Conservation (phyloP, 2,113 vertebrate genomes). For the Climacteris rufus region DNA sequence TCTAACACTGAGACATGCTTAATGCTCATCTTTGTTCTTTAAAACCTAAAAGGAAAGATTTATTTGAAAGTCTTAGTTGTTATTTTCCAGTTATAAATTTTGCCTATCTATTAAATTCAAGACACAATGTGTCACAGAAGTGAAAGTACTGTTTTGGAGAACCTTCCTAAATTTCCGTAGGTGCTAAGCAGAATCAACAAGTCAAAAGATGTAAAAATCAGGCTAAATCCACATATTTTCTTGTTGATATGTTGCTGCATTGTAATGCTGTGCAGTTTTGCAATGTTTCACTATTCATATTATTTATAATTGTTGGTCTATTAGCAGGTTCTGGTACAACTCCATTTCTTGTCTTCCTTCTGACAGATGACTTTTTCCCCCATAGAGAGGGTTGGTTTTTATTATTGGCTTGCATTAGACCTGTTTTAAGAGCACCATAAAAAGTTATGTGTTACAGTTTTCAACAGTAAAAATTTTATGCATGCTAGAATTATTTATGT, state of each 20-base stretch:
- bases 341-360: not conserved
- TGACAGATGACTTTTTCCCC: not conserved
- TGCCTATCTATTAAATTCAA: not conserved
- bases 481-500: not conserved
- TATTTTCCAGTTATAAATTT: not conserved
- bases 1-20: not conserved
- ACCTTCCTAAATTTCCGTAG: not conserved
- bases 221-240: not conserved
- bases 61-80: not conserved
- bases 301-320: not conserved
- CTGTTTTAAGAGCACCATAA: constrained; percentile 24
- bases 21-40: not conserved
- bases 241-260: not conserved
- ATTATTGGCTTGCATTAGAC: not conserved
- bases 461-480: constrained; percentile 33
- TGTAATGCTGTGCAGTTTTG: not conserved
- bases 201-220: not conserved
- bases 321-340: not conserved
- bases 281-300: not conserved
- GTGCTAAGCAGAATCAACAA: not conserved
- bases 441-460: constrained; percentile 25
- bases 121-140: not conserved
- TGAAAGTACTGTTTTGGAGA: not conserved
- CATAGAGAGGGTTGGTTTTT: accelerated
- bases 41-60: not conserved